Base-by-base conservation (phyloP, 1,140 invertebrate genomes). In the Potamilus streckersoni region DNA sequence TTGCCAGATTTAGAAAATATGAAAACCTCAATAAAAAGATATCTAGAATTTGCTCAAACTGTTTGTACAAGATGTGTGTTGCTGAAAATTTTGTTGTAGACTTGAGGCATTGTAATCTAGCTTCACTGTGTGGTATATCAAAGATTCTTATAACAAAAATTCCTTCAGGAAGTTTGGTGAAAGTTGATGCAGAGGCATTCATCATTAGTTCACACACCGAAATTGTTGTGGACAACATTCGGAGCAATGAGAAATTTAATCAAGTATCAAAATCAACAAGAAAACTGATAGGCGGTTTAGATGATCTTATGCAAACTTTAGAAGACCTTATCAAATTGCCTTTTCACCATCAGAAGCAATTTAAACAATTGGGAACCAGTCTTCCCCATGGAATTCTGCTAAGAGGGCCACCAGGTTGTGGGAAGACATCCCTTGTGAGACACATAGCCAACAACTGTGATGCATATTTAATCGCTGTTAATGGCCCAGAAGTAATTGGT, bases 371-470 rank as follows among this genome's bases (percentile, higher is more conserved):
- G 23, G 38, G 61, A 58, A 61, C 81, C 27, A 49, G 79, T 65
- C 68, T 31, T 38, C 81, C 82, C 14, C 64, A 71, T 13, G 87
- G 86, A 31, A 73, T 87, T n/a, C 64, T 88, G 15, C 78, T 89
- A 2, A 73, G 78, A 58, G 88, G 88, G 13, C 86, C 88, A 16
- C 82, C 88, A 65, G 88, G 88, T 0, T 86, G 84, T 81, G 87
- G 88, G 1, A 89, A 89, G 74, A 86, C 87, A 14, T 85, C 83
- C 15, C 70, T 89, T 19, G 85, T 85, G 2, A 81, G 76, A 38
- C 67, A 82, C 70, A 67, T 87, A 23, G 80, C 83, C 58, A 31
- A 67, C n/a, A 62, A 72, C 20, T 82, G 80, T 74, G 73, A 81
- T 65, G 83, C 84, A 62, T 82, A 76, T 38, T 62, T 89, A 2